Evolutionary conservation across 2,113 vertebrate genomes (phyloP).

Genomic region (Euleptes europaea): DNA sequence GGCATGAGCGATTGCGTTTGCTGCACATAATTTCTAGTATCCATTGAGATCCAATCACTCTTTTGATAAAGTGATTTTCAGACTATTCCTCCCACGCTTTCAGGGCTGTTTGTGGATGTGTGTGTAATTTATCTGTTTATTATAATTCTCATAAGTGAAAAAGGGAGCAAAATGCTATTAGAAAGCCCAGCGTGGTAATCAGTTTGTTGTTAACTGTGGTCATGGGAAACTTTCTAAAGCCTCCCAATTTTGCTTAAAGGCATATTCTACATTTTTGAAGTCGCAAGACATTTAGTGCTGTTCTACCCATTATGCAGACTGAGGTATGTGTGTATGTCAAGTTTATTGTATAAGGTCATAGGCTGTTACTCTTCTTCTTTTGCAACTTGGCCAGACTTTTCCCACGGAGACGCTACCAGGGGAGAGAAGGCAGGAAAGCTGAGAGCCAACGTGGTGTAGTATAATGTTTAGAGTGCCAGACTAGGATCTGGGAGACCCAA

Average conservation of each 20-base stretch:
- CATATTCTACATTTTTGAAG: slow-evolving; percentile 38
- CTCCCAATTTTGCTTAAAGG: slow-evolving; percentile 30
- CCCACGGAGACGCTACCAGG: no score
- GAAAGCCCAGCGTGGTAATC: slow-evolving; percentile 67
- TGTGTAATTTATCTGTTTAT: slow-evolving; percentile 72
- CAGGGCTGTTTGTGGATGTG: slow-evolving; percentile 57
- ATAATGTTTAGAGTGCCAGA: no score
- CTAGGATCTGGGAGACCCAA: no score
- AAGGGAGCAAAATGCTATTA: slow-evolving; percentile 65
- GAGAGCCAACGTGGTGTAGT: no score
- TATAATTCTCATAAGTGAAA: slow-evolving; percentile 68
- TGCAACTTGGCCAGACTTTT: no score
- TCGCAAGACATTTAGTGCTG: slow-evolving; percentile 26
- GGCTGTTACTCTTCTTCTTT: no score
- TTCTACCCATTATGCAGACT: neutral
- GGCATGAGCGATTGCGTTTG: slow-evolving; percentile 68
- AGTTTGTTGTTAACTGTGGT: slow-evolving; percentile 66
- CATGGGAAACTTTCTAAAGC: slow-evolving; percentile 53
- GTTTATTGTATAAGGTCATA: no score
- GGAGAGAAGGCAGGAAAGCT: no score
- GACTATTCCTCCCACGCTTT: slow-evolving; percentile 58
- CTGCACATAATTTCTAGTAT: slow-evolving; percentile 68
- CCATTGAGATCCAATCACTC: slow-evolving; percentile 66
- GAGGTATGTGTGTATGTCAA: no score
- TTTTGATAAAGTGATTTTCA: slow-evolving; percentile 64